Evolutionary conservation across 92 coral and sea anemone species (phyloP), one percentile per base, ranked within the genome.

Genomic region (Zoanthus solanderi): DNA sequence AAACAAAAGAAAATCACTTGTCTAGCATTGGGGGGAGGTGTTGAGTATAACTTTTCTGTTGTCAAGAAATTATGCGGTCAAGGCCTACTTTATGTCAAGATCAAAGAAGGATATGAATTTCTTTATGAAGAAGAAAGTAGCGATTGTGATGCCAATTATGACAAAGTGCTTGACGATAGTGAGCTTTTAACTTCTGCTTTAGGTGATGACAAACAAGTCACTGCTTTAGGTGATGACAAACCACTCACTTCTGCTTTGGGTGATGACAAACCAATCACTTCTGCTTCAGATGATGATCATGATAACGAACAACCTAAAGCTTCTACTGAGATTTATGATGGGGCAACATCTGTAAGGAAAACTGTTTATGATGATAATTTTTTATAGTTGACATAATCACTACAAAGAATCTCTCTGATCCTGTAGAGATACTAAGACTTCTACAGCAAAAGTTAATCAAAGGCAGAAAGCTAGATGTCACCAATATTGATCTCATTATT

Each of bases 101-200:
- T 88, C 15, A 88, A 81, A 54, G 78, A 88, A 88, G 69, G 90
- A 12, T 79, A 78, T 88, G 90, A 88, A 79, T 88, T 88, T 71
- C 53, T 87, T 45, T 87, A 60, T 60, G 63, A 57, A 57, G 66
- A 54, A 54, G 60, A 6, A 60, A 60, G 66, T 60, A 60, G 66
- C 66, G 18, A 60, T 60, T 1, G 66, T 6, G 66, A 60, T 60
- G 66, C 66, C 66, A 60, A 60, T 60, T 0, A 60, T 60, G 18
- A 60, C 18, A 60, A 60, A 60, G 66, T 54, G 60, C 60, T 54
- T 54, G 60, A 54, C 60, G 12, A 54, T 54, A 8, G 0, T 8
- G 12, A 54, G 11, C 60, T 54, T 54, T 5, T 54, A 54, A 54
- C 60, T 54, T 54, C 12, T 54, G 60, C 60, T 54, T 54, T 8